Base-by-base conservation (phyloP, 2,888 invertebrate species). In the Metacarcinus magister region DNA sequence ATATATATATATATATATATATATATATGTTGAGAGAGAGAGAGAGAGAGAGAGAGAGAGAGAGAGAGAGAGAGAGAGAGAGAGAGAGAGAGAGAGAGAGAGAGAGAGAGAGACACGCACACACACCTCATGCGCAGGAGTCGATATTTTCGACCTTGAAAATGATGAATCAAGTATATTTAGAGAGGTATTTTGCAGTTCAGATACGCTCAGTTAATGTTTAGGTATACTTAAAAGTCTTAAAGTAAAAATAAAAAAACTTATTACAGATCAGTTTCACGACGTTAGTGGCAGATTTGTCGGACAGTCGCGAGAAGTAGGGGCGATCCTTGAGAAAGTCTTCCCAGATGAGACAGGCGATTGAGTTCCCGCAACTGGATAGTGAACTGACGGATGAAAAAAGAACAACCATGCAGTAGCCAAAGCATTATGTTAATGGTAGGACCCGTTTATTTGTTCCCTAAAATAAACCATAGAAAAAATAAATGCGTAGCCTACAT, bases 341-440 rank as follows among this genome's bases (percentile, higher is more conserved):
- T 75, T 96, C 96, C 96, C 96, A 96, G 7, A 96, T 87, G 5
- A 96, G 75, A 28, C 95, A 95, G 2, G 96, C 95, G 46, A 96
- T 90, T 7, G 96, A 96, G 92, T 96, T 96, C 8, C 94, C 96
- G 23, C 94, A 94, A 19, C 94, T 95, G 8, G 96, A 96, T 13
- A 96, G 89, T 3, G 96, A 95, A 32, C 96, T 96, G 95, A 13
- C 16, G 44, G 28, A 43, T 28, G 43, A 82, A 13, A 82, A 32
- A 82, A n/a, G n/a, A n/a, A 2, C 7, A n/a, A 23, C 4, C 5
- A 67, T 7, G 60, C 60, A 67, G 60, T 19, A 1, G 16, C 4
- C 23, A 19, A 67, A 67, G 19, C 23, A 67, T 19, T 67, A 67
- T 19, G 60, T 0, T 67, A 13, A 67, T n/a, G 28, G 75, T 23